Evolutionary conservation across 1,140 invertebrate genomes (phyloP).

Genomic region (Venturia canescens): DNA sequence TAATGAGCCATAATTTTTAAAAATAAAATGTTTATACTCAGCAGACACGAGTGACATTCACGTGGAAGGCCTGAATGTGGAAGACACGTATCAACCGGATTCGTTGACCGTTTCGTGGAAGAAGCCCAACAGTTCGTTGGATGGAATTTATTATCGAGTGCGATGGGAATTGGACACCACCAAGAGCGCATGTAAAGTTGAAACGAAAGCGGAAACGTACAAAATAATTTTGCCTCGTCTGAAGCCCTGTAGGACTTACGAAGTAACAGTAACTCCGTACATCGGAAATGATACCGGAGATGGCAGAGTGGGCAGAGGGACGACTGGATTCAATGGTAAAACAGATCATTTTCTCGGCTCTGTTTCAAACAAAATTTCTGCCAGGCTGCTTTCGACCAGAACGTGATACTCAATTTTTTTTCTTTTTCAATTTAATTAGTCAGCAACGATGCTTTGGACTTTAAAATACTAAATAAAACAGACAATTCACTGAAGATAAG

Average conservation of each 20-base stretch:
- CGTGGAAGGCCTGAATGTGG: slow-evolving; percentile 20
- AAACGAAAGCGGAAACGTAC: slow-evolving; percentile 3
- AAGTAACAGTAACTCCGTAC: slow-evolving; percentile 48
- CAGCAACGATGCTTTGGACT: slow-evolving; percentile 32
- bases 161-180: neutral
- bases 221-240: slow-evolving; percentile 45
- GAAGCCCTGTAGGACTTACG: slow-evolving; percentile 54
- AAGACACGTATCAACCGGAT: neutral
- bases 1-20: neutral
- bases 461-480: slow-evolving; percentile 36
- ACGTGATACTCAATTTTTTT: neutral
- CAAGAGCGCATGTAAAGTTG: neutral
- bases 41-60: neutral
- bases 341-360: neutral
- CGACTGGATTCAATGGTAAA: slow-evolving; percentile 45
- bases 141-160: slow-evolving; percentile 26
- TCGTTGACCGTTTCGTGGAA: slow-evolving; percentile 34
- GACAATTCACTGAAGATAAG: slow-evolving; percentile 46
- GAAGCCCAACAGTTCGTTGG: neutral
- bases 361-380: too few relatives aligned
- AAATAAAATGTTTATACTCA: neutral
- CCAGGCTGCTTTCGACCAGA: neutral
- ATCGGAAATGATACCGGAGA: neutral
- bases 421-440: slow-evolving; percentile 37
- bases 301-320: slow-evolving; percentile 22